These are phyloP conservation scores for Drosophila parabipectinata DNA, from an alignment of 1,140 invertebrate species.

Conservation along the genomic window DNA sequence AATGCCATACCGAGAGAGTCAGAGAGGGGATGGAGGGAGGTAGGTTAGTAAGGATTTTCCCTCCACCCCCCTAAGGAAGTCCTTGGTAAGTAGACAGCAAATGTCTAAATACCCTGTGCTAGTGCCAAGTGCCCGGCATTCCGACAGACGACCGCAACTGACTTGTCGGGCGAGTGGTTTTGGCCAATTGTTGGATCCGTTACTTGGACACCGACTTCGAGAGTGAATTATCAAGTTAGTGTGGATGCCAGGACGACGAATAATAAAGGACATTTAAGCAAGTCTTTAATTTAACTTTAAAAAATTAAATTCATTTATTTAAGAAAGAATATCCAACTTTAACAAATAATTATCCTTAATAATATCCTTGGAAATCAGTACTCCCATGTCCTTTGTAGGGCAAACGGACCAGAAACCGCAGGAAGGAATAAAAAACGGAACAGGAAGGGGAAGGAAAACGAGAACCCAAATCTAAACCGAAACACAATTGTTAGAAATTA, in stretches of 20 bases:
- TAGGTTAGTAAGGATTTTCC: not conserved
- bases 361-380: too few species aligned
- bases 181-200: conserved; percentile 21
- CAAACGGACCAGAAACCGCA: conserved; percentile 23
- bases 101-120: conserved; percentile 78
- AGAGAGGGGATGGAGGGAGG: not conserved
- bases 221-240: not conserved
- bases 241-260: not conserved
- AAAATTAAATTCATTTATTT: too few species aligned
- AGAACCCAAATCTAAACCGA: conserved; percentile 77
- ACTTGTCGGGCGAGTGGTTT: conserved; percentile 22
- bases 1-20: conserved; percentile 14
- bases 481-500: conserved; percentile 82
- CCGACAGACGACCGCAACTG: conserved; percentile 60
- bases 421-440: conserved; percentile 1
- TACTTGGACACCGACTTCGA: not conserved
- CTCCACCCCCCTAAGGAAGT: not conserved
- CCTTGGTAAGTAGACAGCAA: conserved; percentile 69
- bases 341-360: too few species aligned
- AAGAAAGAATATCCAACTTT: too few species aligned
- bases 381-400: conserved; percentile 20
- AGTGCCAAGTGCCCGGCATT: conserved; percentile 77
- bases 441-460: conserved; percentile 8
- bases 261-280: not conserved
- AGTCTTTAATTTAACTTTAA: too few species aligned